A percentile compares a stretch with the other conserved stretches of the same genome.
These are phyloP conservation scores for Octodon degus DNA, from an alignment of 2,113 vertebrate genomes.

Conservation along the genomic window DNA sequence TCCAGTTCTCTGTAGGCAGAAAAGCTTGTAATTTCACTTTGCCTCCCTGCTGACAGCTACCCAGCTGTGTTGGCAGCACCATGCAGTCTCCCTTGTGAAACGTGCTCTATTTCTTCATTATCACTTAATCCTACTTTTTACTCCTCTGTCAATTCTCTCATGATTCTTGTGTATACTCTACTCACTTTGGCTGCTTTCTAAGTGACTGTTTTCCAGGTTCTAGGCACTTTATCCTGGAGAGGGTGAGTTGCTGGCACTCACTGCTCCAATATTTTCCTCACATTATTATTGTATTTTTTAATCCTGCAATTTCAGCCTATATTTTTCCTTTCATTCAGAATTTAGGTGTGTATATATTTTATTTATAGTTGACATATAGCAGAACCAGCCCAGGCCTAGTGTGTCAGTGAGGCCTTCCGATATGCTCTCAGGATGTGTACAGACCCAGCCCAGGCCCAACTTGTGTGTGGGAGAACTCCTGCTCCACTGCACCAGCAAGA, in stretches of 20 bases:
- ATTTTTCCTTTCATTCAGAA: conserved; percentile 12
- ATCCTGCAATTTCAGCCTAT: conserved; percentile 24
- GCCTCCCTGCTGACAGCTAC: background rate
- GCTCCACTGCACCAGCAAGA: too few relatives aligned
- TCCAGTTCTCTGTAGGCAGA: background rate
- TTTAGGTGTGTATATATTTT: background rate
- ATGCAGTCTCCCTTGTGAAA: background rate
- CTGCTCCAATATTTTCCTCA: background rate
- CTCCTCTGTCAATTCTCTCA: background rate
- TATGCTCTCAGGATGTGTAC: too few relatives aligned
- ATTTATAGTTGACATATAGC: background rate
- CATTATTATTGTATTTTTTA: background rate
- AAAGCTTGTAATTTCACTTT: background rate
- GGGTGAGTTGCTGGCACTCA: background rate
- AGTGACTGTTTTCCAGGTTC: background rate
- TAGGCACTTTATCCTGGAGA: background rate
- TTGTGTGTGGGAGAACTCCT: too few relatives aligned
- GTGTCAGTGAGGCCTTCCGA: too few relatives aligned
- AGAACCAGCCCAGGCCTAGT: background rate
- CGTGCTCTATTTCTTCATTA: background rate
- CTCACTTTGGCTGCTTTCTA: background rate
- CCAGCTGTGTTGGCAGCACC: too few relatives aligned
- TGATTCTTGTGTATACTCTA: background rate
- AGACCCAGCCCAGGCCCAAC: too few relatives aligned
- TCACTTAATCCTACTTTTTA: background rate